Evolutionary conservation across 2,113 vertebrate species (phyloP).

Genomic region (Neodontobutis hainanensis): DNA sequence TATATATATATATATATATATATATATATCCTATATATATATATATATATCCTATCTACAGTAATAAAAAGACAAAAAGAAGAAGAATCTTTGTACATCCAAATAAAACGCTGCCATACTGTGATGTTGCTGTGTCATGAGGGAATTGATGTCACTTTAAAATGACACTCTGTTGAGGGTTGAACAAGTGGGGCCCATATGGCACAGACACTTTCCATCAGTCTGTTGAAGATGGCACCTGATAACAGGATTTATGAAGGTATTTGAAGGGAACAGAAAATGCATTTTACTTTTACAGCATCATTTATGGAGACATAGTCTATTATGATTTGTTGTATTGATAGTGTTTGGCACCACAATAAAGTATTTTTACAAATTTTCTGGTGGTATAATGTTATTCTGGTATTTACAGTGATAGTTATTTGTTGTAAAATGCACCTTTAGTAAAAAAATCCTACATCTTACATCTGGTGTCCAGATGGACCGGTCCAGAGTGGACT

Average conservation of each 20-base stretch:
- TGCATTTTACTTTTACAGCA: no score
- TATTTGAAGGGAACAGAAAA: background rate
- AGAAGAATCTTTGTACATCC: background rate
- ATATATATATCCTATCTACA: no score
- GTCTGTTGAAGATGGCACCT: slow-evolving; percentile 16
- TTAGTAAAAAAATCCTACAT: background rate
- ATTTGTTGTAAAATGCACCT: no score
- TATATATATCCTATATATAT: no score
- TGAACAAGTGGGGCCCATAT: slow-evolving; percentile 17
- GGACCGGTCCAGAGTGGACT: background rate
- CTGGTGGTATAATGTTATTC: no score
- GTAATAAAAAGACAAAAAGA: background rate
- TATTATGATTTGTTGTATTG: no score
- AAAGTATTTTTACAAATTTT: no score
- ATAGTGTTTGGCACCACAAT: no score
- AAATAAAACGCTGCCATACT: background rate
- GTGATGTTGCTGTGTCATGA: slow-evolving; percentile 5
- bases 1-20: no score
- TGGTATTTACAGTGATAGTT: no score
- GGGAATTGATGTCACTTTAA: slow-evolving; percentile 8
- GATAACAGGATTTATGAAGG: background rate
- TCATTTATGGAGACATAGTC: no score
- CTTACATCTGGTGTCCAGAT: background rate
- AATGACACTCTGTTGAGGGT: background rate
- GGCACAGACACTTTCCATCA: slow-evolving; percentile 21